Conservation (phyloP, 2,888 invertebrate species). For the Drosophila neotestacea region DNA sequence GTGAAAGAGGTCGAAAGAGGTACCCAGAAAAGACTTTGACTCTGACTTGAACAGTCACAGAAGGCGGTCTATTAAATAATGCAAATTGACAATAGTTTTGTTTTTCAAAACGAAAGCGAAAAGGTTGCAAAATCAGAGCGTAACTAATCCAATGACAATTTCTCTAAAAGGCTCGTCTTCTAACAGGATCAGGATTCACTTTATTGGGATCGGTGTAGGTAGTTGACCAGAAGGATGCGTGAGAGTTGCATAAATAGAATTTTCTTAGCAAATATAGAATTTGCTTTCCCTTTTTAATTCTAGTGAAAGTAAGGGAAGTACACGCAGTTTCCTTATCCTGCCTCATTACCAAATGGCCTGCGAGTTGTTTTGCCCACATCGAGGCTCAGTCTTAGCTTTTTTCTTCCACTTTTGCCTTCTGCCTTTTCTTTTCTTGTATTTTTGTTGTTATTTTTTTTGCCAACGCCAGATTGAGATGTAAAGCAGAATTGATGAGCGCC, state of each 20-base stretch:
- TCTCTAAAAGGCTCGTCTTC: conserved; percentile 34
- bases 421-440: conserved; percentile 5
- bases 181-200: conserved; percentile 8
- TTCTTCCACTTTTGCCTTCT: conserved; percentile 11
- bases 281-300: conserved; percentile 40
- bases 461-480: conserved; percentile 86
- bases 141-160: conserved; percentile 65
- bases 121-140: conserved; percentile 75
- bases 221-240: conserved; percentile 26
- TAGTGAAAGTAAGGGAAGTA: conserved; percentile 56
- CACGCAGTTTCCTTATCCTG: conserved; percentile 44
- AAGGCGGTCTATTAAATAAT: conserved; percentile 75
- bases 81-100: conserved; percentile 77
- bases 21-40: conserved; percentile 23
- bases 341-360: conserved; percentile 65
- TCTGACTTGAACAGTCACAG: conserved; percentile 31
- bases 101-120: conserved; percentile 53
- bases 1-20: conserved; percentile 74
- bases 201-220: not conserved
- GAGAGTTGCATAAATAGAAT: conserved; percentile 48
- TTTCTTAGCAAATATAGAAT: conserved; percentile 28
- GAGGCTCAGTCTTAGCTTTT: conserved; percentile 32
- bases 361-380: conserved; percentile 49
- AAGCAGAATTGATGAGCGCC: conserved; percentile 86
- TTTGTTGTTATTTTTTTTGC: conserved; percentile 50